Conservation (phyloP, 2,113 vertebrate genomes). For the Climacteris rufus region DNA sequence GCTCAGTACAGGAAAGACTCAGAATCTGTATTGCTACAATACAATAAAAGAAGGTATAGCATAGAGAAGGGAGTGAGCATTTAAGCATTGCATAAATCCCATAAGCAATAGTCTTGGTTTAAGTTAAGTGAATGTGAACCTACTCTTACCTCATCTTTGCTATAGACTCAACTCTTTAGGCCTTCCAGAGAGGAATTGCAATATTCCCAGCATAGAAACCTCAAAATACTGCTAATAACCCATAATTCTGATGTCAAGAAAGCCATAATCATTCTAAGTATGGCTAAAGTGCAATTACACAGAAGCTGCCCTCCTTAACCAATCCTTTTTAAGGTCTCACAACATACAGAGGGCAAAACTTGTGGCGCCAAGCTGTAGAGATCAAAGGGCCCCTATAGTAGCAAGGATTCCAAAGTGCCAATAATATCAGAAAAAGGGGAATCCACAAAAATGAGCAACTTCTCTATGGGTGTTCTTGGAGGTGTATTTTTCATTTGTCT, state of each 20-base stretch:
- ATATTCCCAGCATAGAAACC: background rate
- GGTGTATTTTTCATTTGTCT: background rate
- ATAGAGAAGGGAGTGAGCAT: background rate
- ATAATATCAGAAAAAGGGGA: background rate
- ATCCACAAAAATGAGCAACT: background rate
- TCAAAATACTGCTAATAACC: constrained; percentile 21
- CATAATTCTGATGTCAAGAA: constrained; percentile 6
- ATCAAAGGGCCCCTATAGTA: background rate
- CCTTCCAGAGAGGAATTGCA: background rate
- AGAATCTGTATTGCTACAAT: background rate
- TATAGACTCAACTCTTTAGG: background rate
- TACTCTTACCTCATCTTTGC: background rate
- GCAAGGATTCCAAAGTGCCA: background rate
- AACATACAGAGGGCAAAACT: background rate
- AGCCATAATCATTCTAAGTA: constrained; percentile 7
- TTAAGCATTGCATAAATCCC: background rate
- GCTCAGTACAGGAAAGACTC: background rate
- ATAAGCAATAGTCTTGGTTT: background rate
- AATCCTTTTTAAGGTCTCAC: background rate
- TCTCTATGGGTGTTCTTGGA: background rate
- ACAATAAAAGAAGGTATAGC: background rate
- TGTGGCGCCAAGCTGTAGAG: background rate
- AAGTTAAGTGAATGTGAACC: background rate
- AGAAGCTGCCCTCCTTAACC: constrained; percentile 3
- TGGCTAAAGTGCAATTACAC: constrained; percentile 21